Percentiles rank a stretch among this genome's conserved stretches.
Evolutionary conservation across 64 coral and sea anemone genomes (phyloP).

Genomic region (Astreopora myriophthalma): DNA sequence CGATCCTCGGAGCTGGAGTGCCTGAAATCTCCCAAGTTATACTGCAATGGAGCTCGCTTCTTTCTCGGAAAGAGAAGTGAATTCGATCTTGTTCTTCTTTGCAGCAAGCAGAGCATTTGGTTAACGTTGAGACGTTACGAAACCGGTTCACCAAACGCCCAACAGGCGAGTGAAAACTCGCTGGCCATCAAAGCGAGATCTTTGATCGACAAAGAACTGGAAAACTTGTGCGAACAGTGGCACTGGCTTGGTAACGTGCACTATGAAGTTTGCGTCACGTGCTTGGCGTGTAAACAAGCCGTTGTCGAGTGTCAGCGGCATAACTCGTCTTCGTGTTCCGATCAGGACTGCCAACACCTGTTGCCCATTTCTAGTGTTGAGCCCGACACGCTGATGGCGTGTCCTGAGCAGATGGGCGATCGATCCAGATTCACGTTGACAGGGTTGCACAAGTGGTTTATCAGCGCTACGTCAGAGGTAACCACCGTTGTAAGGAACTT

Average conservation of each 20-base stretch:
- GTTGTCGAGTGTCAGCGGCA: conserved; percentile 21
- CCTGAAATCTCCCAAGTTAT: neutral
- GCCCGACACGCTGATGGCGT: neutral
- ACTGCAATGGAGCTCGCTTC: conserved; percentile 23
- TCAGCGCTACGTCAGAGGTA: neutral
- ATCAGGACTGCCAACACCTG: conserved; percentile 62
- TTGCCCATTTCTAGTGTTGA: conserved; percentile 17
- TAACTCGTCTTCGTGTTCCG: neutral
- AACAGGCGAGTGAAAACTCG: neutral
- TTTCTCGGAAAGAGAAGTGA: conserved; percentile 6
- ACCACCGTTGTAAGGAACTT: neutral
- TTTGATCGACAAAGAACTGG: conserved; percentile 51
- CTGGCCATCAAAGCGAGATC: conserved; percentile 44
- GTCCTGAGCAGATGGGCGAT: conserved; percentile 9
- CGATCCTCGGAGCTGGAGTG: neutral
- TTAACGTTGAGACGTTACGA: neutral
- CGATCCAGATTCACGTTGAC: conserved; percentile 6
- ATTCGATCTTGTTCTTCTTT: conserved; percentile 21
- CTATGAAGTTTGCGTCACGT: conserved; percentile 59
- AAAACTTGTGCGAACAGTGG: conserved; percentile 38
- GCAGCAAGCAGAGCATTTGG: conserved; percentile 9
- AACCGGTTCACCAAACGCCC: neutral
- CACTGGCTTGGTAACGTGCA: conserved; percentile 59
- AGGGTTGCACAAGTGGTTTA: neutral
- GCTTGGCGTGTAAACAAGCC: conserved; percentile 27